A percentile compares a stretch with the other conserved stretches of the same genome.
Evolutionary conservation across 2,888 invertebrate species (phyloP).

Genomic region (Sesamia inferens): DNA sequence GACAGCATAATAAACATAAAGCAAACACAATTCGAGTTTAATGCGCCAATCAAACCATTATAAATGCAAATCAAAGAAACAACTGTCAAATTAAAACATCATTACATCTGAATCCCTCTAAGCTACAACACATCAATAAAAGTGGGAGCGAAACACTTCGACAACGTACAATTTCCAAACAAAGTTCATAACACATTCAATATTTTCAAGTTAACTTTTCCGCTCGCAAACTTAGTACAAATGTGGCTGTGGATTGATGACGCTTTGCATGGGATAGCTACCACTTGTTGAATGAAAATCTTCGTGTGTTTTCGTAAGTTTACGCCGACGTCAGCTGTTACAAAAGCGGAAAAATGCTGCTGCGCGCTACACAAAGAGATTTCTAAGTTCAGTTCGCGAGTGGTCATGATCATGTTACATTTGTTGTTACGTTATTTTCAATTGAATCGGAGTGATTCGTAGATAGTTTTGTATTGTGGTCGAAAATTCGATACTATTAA

Average conservation of each 20-base stretch:
- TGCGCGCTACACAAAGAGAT: conserved; percentile 36
- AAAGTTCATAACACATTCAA: conserved; percentile 57
- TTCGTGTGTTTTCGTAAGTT: conserved; percentile 84
- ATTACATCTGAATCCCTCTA: conserved; percentile 16
- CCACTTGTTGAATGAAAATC: conserved; percentile 88
- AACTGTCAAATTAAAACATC: conserved; percentile 34
- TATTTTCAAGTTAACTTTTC: conserved; percentile 57
- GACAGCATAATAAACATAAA: conserved; percentile 34
- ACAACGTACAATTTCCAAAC: conserved; percentile 28
- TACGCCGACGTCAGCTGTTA: conserved; percentile 73
- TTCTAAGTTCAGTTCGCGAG: conserved; percentile 32
- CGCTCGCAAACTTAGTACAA: conserved; percentile 59
- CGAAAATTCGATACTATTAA: background rate
- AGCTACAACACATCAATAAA: conserved; percentile 32
- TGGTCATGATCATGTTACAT: conserved; percentile 12
- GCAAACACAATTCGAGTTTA: conserved; percentile 34
- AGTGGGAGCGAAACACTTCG: conserved; percentile 33
- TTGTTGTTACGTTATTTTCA: conserved; percentile 1
- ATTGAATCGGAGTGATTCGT: background rate
- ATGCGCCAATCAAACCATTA: conserved; percentile 34
- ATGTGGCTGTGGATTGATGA: conserved; percentile 70
- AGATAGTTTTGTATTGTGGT: background rate
- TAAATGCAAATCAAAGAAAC: conserved; percentile 37
- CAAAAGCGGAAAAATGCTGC: conserved; percentile 75
- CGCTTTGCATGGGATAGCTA: conserved; percentile 72